A percentile compares a stretch with the other conserved stretches of the same genome.
phyloP scores from a whole-genome alignment of 2,113 vertebrate genomes.

The Upupa epops region DNA sequence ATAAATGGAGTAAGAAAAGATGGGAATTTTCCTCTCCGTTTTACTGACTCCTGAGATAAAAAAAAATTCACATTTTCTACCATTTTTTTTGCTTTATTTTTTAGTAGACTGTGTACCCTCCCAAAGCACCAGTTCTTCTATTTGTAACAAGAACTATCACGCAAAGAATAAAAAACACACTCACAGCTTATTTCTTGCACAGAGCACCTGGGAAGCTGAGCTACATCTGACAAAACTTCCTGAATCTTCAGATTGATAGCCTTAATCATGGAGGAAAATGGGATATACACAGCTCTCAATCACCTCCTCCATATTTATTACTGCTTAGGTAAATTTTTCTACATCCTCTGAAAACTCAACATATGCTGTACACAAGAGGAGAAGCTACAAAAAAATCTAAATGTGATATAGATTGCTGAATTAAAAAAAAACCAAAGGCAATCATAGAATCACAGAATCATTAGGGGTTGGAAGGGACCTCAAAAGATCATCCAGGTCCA shows the following conservation, averaged over 20 bases:
- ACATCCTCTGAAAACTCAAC: not conserved
- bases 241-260: not conserved
- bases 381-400: not conserved
- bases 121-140: not conserved
- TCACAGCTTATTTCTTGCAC: not conserved
- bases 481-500: too few species aligned
- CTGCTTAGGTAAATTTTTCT: not conserved
- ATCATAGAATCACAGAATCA: too few species aligned
- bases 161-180: not conserved
- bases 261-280: not conserved
- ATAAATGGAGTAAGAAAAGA: not conserved
- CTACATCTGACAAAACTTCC: not conserved
- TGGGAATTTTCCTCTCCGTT: not conserved
- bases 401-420: not conserved
- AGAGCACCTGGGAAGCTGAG: not conserved
- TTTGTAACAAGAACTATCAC: not conserved
- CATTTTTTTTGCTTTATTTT: not conserved
- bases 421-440: too few species aligned
- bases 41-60: not conserved
- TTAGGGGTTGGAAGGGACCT: too few species aligned
- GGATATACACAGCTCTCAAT: not conserved
- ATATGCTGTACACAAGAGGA: not conserved
- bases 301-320: not conserved
- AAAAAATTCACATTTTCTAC: not conserved
- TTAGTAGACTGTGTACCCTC: not conserved